A percentile compares a stretch with the other conserved stretches of the same genome.
phyloP scores from a whole-genome alignment of 2,797 vertebrate genomes.

The Ambastaia sidthimunki region DNA sequence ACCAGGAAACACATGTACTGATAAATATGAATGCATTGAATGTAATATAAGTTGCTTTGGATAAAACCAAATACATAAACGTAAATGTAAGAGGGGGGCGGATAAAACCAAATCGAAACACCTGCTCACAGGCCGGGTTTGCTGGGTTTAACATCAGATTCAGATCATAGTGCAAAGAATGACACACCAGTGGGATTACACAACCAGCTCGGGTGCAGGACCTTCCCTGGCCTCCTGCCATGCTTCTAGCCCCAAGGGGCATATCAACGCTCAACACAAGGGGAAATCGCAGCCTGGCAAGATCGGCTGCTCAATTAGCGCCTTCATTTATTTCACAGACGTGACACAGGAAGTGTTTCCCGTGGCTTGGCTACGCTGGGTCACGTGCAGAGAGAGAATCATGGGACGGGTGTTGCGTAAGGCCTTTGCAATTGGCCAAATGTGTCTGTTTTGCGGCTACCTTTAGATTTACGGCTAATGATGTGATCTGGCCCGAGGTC shows the following conservation, averaged over 20 bases:
- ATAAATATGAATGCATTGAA: too few relatives aligned
- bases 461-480: constrained; percentile 51
- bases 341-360: constrained; percentile 5
- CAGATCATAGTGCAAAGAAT: constrained; percentile 9
- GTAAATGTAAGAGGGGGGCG: constrained; percentile 20
- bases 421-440: constrained; percentile 45
- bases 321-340: constrained; percentile 14
- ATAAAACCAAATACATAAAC: neutral
- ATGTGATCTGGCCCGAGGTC: constrained; percentile 40
- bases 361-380: neutral
- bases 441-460: constrained; percentile 11
- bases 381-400: constrained; percentile 12
- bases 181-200: constrained; percentile 45
- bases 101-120: constrained; percentile 34
- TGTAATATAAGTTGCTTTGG: too few relatives aligned
- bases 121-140: constrained; percentile 45
- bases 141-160: constrained; percentile 46
- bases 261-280: constrained; percentile 23
- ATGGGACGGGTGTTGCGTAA: constrained; percentile 4
- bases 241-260: constrained; percentile 5
- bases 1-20: too few relatives aligned
- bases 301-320: constrained; percentile 32
- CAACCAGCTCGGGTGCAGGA: constrained; percentile 45
- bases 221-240: constrained; percentile 45
- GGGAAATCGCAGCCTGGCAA: constrained; percentile 45